Percentiles rank a stretch among this genome's conserved stretches.
These are phyloP conservation scores for Parnassius orleans DNA, from an alignment of 2,888 invertebrate genomes.

Conservation along the genomic window DNA sequence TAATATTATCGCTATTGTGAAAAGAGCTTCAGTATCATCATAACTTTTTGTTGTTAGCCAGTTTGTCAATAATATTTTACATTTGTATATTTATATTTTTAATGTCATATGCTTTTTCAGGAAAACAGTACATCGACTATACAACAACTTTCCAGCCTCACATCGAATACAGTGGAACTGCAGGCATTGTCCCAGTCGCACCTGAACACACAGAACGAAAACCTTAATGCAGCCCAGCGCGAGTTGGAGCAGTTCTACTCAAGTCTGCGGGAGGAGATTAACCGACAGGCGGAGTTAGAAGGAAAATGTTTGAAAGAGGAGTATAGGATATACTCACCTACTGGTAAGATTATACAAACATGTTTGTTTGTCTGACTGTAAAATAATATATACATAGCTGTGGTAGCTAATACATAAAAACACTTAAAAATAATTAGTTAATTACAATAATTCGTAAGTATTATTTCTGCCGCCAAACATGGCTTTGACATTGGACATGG, in stretches of 20 bases:
- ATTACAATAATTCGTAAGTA: too few relatives aligned
- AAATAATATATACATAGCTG: too few relatives aligned
- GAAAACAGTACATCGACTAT: conserved; percentile 31
- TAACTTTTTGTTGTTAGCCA: too few relatives aligned
- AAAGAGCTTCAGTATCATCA: too few relatives aligned
- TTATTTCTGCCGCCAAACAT: too few relatives aligned
- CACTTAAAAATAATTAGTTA: too few relatives aligned
- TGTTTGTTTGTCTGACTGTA: too few relatives aligned
- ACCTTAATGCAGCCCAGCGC: conserved; percentile 13
- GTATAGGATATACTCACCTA: conserved; percentile 62
- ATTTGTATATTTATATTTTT: too few relatives aligned
- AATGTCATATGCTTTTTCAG: conserved; percentile 31
- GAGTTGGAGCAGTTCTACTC: conserved; percentile 27
- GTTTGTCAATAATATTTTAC: too few relatives aligned
- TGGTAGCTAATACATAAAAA: too few relatives aligned
- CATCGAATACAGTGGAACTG: conserved; percentile 19
- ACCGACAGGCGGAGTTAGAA: conserved; percentile 44
- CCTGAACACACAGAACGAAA: conserved; percentile 7
- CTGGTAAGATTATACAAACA: conserved; percentile 47
- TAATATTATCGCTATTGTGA: too few relatives aligned
- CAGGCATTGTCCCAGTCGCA: not conserved
- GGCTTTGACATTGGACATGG: too few relatives aligned
- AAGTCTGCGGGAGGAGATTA: conserved; percentile 32
- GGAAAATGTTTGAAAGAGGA: conserved; percentile 49
- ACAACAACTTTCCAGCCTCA: conserved; percentile 29